These are phyloP conservation scores for Grapholita molesta DNA, from an alignment of 1,140 invertebrate genomes.

Conservation along the genomic window DNA sequence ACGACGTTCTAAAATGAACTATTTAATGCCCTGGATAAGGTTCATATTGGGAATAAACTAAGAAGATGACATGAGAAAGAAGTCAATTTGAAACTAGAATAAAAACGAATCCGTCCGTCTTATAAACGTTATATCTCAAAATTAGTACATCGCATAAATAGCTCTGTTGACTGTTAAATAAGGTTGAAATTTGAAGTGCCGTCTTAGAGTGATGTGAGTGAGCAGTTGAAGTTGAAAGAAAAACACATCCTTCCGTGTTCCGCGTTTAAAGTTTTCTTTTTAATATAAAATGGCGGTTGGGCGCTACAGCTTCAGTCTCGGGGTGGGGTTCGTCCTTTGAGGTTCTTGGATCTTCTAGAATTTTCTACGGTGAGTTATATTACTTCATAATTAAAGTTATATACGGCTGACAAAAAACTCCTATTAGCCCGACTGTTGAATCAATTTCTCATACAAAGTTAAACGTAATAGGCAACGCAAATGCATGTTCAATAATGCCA, in stretches of 20 bases:
- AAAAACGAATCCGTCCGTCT: background rate
- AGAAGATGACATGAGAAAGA: background rate
- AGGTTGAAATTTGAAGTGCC: background rate
- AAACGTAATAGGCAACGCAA: background rate
- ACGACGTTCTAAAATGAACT: background rate
- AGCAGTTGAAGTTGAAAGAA: background rate
- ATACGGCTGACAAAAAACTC: too few relatives aligned
- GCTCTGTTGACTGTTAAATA: background rate
- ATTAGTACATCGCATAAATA: background rate
- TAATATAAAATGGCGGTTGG: slow-evolving; percentile 7
- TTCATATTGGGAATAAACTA: background rate
- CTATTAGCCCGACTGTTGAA: background rate
- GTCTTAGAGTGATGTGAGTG: background rate
- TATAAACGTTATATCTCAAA: background rate
- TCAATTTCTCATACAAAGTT: background rate
- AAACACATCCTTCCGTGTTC: slow-evolving; percentile 10
- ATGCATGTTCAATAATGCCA: background rate
- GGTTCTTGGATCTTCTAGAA: background rate
- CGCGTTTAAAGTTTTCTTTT: background rate
- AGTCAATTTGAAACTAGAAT: background rate
- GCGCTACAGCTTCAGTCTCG: background rate
- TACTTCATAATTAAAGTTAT: background rate
- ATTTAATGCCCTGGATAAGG: background rate
- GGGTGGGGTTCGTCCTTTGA: background rate
- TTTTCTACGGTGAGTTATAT: background rate